Conservation (phyloP, 2,113 vertebrate species). For the Stigmatopora argus region DNA sequence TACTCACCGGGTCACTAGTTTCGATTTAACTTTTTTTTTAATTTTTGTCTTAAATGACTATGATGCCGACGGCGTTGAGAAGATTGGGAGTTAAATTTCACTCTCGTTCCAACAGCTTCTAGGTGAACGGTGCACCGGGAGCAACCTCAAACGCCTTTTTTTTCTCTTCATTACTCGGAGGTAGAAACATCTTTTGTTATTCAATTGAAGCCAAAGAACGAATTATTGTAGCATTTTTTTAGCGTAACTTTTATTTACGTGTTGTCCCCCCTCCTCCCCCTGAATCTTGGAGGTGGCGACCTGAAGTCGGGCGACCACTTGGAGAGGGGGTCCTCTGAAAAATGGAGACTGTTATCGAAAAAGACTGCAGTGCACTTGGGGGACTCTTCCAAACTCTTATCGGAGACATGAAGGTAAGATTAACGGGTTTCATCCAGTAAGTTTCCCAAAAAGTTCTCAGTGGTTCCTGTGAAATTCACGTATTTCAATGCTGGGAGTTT, state of each 20-base stretch:
- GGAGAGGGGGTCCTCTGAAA: conserved; percentile 50
- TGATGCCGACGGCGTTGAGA: conserved; percentile 26
- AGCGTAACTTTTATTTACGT: neutral
- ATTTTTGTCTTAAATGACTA: conserved; percentile 35
- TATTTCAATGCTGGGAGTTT: too few relatives aligned
- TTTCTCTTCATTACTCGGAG: neutral
- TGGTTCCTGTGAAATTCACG: neutral
- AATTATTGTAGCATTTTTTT: neutral
- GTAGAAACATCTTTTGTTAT: neutral
- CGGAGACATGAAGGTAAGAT: conserved; percentile 79
- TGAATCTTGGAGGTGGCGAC: conserved; percentile 30
- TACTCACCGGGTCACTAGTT: conserved; percentile 3
- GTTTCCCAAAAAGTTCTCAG: neutral
- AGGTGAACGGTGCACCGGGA: conserved; percentile 25
- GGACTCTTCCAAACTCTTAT: conserved; percentile 78
- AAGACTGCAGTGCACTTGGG: conserved; percentile 78
- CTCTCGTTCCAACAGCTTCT: conserved; percentile 40
- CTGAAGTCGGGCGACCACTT: conserved; percentile 47
- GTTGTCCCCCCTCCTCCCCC: neutral
- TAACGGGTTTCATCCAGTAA: neutral
- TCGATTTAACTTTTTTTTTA: neutral
- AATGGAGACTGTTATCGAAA: conserved; percentile 78
- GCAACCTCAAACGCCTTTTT: conserved; percentile 1
- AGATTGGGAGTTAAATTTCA: conserved; percentile 62
- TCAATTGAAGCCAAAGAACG: neutral